Base-by-base conservation (phyloP, 2,797 vertebrate genomes). In the Hozukius guyotensis region DNA sequence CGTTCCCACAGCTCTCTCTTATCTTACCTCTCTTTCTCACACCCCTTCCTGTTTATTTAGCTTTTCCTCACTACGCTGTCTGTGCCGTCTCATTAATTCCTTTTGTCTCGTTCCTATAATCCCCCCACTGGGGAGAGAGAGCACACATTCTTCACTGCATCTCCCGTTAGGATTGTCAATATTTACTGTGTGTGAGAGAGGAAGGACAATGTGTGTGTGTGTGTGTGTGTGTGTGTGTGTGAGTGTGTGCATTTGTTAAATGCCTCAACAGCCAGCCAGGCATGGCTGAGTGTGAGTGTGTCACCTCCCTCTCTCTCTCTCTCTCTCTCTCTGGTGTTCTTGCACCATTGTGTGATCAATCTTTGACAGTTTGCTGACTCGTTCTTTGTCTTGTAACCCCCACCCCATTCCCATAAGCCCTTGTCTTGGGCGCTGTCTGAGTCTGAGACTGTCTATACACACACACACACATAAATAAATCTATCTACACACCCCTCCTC, bases 291-390 rank as follows among this genome's bases (percentile, higher is more conserved):
- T 25, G 24, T 65, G 55, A 8, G 38, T 73, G 27, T 64, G 52
- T 63, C 49, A 52, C 20, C 20, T 52, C 49, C 1, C 49, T 72
- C 49, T 14, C 59, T 66, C n/a, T 73, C 64, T 67, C 32, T 77
- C 46, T 20, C 61, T 55, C 59, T 72, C 24, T 75, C 64, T 67
- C 32, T 59, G 22, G 36, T 57, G 49, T 59, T 86, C 82, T 89
- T 67, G 87, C 85, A 87, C 78, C 64, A 72, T 42, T 31, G 32
- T 81, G 85, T 87, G 81, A 91, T 92, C 66, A 84, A 86, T 91
- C 86, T 90, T 82, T 82, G 86, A 90, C 87, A 88, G 88, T 91
- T 91, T 92, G 88, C 86, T 87, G 89, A 93, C 86, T 89, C 2
- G 72, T 77, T 83, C 87, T 88, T 93, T 92, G 84, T 89, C 67